Conservation (phyloP, 2,797 vertebrate species). For the Astyanax mexicanus region DNA sequence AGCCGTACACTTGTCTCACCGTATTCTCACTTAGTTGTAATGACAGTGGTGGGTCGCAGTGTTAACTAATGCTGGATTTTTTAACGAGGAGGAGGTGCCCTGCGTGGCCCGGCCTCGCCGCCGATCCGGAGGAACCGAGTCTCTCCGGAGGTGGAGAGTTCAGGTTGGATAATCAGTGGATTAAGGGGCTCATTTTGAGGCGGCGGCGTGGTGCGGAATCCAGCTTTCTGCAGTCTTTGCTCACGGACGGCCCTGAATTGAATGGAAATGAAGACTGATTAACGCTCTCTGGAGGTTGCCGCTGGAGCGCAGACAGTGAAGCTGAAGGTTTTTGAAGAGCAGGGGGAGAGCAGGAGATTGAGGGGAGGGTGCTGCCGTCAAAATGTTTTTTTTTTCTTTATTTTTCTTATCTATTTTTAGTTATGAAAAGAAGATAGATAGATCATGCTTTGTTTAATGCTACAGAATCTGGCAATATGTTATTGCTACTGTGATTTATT, state of each 20-base stretch:
- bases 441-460: too few relatives aligned
- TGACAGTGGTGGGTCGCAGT: constrained; percentile 36
- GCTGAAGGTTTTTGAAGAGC: constrained; percentile 33
- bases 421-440: constrained; percentile 1
- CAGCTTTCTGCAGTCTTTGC: constrained; percentile 35
- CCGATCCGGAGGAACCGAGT: constrained; percentile 24
- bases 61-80: constrained; percentile 49
- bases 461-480: too few relatives aligned
- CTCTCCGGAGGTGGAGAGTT: constrained; percentile 52
- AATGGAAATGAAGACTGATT: constrained; percentile 63
- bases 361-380: neutral
- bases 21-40: constrained; percentile 28
- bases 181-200: constrained; percentile 55
- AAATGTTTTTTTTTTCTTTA: constrained; percentile 25
- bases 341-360: constrained; percentile 24
- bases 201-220: constrained; percentile 21
- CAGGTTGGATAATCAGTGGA: constrained; percentile 61
- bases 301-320: constrained; percentile 37
- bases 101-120: constrained; percentile 22
- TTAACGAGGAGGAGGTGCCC: constrained; percentile 42
- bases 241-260: constrained; percentile 47
- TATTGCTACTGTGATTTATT: too few relatives aligned
- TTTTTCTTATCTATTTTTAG: too few relatives aligned
- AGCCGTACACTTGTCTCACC: constrained; percentile 39
- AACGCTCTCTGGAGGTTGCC: constrained; percentile 55